Evolutionary conservation across 2,888 invertebrate species (phyloP), one percentile per base, ranked within the genome.

Genomic region (Flabesymbios commensalis): DNA sequence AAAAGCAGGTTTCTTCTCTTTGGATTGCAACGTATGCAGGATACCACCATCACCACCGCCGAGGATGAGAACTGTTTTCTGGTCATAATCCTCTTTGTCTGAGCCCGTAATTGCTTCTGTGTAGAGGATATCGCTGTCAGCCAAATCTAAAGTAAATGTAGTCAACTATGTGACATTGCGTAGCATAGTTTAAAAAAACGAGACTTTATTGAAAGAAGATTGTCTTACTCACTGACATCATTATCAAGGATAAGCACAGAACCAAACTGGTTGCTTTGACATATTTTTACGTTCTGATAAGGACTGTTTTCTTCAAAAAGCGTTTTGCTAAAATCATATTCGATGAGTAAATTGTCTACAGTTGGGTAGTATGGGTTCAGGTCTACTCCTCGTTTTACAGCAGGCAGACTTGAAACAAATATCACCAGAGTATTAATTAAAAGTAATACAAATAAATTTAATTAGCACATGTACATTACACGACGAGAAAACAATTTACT

Each of bases 31-130:
- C 81, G 94, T 94, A 83, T 91, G 90, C 0, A 96, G 85, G 0
- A 96, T 84, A 2, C 93, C 95, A n/a, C 96, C 96, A 82, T 96
- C 96, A 1, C 96, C 95, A 3, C 95, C 96, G 55, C 95, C 95
- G 72, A 95, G 87, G 78, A 95, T 94, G 52, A 94, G 88, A 69
- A 95, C 92, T 82, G 94, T 93, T 82, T 94, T 94, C 70, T 89
- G 91, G 73, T 88, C 87, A 77, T 93, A 96, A 78, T 86, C 87
- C 77, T 93, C 92, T 70, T 88, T 87, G 4, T 92, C 93, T 74
- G 90, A 87, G 72, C 90, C 90, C 92, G 95, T 94, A 45, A 96
- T 84, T 0, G 93, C 93, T 83, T 93, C 92, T 1, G 94, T 94
- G 83, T 96, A 96, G 75, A 93, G 88, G 64, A 93, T 86, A 85